Evolutionary conservation across 1,140 invertebrate genomes (phyloP).

Genomic region (Frieseomelitta varia): DNA sequence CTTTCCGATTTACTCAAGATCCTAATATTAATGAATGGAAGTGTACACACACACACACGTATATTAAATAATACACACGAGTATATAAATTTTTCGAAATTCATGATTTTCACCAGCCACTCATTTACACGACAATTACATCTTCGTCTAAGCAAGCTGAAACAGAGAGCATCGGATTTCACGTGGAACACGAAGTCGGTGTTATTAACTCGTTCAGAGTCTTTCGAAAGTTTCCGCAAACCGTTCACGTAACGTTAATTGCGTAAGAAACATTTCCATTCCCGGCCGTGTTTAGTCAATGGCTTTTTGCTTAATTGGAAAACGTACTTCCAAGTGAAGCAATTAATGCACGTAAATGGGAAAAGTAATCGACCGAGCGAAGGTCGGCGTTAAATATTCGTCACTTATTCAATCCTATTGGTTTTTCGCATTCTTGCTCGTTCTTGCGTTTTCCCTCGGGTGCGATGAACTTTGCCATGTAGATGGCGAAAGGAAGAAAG

Average conservation of each 20-base stretch:
- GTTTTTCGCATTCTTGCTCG: not conserved
- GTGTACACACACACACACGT: too few species aligned
- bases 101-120: too few species aligned
- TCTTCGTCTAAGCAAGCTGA: not conserved
- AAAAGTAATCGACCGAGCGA: conserved; percentile 27
- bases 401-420: conserved; percentile 22
- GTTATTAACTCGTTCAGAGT: conserved; percentile 19
- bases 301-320: conserved; percentile 46
- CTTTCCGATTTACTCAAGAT: too few species aligned
- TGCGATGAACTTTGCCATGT: not conserved
- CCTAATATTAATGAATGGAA: too few species aligned
- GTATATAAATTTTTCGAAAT: not conserved
- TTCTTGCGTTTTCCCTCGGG: not conserved
- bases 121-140: not conserved
- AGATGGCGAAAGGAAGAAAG: not conserved
- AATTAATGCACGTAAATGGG: conserved; percentile 46
- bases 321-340: conserved; percentile 21
- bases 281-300: conserved; percentile 12
- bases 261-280: conserved; percentile 38
- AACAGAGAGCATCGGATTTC: not conserved
- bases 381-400: conserved; percentile 24
- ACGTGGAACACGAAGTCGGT: not conserved
- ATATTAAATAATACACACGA: too few species aligned
- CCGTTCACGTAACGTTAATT: conserved; percentile 43
- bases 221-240: conserved; percentile 20